These are phyloP conservation scores for Brachyptera putata DNA, from an alignment of 2,888 invertebrate genomes.

Conservation along the genomic window DNA sequence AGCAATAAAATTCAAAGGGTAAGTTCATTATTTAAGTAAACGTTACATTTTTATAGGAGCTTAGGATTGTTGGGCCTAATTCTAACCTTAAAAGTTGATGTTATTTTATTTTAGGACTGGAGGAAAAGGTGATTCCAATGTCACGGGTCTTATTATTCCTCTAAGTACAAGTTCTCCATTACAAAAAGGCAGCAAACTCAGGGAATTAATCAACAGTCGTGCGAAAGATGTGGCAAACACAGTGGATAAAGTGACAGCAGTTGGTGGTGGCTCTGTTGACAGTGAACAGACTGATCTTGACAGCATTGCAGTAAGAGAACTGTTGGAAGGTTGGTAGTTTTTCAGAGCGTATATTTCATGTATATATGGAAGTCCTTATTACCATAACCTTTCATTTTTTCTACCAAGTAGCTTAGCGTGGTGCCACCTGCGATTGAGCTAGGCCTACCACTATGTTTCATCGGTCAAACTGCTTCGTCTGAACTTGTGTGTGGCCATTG, in stretches of 20 bases:
- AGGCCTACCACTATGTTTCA: no score
- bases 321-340: conserved; percentile 19
- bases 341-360: no score
- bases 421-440: no score
- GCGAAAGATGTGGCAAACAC: neutral
- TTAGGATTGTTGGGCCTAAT: neutral
- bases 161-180: neutral
- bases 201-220: neutral
- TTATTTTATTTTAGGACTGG: neutral
- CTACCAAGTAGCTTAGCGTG: no score
- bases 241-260: neutral
- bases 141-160: neutral
- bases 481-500: no score
- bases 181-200: neutral
- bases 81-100: neutral
- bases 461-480: no score
- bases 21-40: conserved; percentile 43
- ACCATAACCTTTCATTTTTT: no score
- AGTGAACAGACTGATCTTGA: conserved; percentile 14
- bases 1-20: conserved; percentile 71
- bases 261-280: neutral
- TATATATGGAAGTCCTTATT: no score
- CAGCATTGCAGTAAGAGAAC: conserved; percentile 20
- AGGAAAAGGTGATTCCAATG: neutral
- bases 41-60: neutral